Percentiles rank a stretch among this genome's conserved stretches.
These are phyloP conservation scores for Platerodrilus igneus DNA, from an alignment of 2,888 invertebrate species.

Conservation along the genomic window DNA sequence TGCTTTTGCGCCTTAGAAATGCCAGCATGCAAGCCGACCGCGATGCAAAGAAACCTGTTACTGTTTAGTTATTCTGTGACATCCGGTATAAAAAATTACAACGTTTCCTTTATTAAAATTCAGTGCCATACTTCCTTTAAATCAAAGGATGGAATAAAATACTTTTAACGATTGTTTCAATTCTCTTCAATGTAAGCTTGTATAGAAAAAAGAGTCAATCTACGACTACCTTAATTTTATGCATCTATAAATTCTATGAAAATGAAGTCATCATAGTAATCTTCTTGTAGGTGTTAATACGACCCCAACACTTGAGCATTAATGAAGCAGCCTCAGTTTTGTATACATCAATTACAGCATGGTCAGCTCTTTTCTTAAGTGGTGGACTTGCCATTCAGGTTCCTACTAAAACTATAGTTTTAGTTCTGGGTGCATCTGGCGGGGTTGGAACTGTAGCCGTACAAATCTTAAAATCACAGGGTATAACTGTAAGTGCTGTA, in stretches of 20 bases:
- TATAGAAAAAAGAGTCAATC: too few species aligned
- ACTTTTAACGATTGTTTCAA: constrained; percentile 1
- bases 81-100: too few species aligned
- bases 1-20: too few species aligned
- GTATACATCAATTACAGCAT: constrained; percentile 83
- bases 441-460: constrained; percentile 86
- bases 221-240: too few species aligned
- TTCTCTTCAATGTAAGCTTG: constrained; percentile 2
- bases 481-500: constrained; percentile 55
- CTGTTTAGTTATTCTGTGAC: too few species aligned
- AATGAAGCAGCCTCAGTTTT: constrained; percentile 75
- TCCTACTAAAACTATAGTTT: constrained; percentile 54
- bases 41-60: too few species aligned
- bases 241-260: too few species aligned
- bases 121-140: too few species aligned
- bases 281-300: constrained; percentile 58
- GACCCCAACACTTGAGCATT: constrained; percentile 59
- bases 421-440: constrained; percentile 86
- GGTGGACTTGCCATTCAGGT: constrained; percentile 54
- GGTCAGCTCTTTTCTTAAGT: constrained; percentile 70
- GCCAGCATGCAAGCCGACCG: too few species aligned
- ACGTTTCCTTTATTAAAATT: too few species aligned
- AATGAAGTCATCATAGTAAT: too few species aligned
- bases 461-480: constrained; percentile 77
- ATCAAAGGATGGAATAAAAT: too few species aligned